phyloP scores from a whole-genome alignment of 1,140 invertebrate species.

The Pseudomyrmex cubaensis region DNA sequence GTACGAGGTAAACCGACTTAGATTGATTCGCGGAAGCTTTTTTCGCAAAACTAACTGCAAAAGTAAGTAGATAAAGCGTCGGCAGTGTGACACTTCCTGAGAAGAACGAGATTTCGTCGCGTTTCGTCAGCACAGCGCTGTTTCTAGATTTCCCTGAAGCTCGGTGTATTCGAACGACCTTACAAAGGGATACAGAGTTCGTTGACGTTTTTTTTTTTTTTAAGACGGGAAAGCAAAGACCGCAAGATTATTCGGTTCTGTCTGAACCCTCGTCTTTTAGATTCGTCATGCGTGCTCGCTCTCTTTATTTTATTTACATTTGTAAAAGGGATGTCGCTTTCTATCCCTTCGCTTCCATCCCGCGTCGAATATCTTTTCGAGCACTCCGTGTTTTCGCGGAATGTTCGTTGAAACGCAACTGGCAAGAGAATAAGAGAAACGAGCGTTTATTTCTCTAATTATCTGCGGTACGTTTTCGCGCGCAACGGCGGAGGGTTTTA shows the following conservation, averaged over 20 bases:
- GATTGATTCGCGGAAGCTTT: conserved; percentile 29
- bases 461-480: neutral
- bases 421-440: neutral
- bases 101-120: neutral
- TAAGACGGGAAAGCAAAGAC: neutral
- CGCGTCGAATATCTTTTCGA: neutral
- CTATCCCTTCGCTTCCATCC: neutral
- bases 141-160: conserved; percentile 14
- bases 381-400: too few relatives aligned
- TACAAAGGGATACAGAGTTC: conserved; percentile 5
- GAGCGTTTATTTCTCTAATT: neutral
- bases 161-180: neutral
- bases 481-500: neutral
- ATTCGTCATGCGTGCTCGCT: neutral
- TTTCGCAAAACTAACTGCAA: neutral
- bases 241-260: neutral
- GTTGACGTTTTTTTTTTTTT: neutral
- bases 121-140: neutral
- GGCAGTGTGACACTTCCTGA: neutral
- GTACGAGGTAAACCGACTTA: conserved; percentile 11
- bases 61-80: neutral
- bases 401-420: neutral
- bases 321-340: neutral
- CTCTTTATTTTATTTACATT: neutral
- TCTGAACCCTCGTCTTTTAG: neutral